Percentiles rank a stretch among this genome's conserved stretches.
phyloP scores from a whole-genome alignment of 1,140 invertebrate species.

The Diprion similis region DNA sequence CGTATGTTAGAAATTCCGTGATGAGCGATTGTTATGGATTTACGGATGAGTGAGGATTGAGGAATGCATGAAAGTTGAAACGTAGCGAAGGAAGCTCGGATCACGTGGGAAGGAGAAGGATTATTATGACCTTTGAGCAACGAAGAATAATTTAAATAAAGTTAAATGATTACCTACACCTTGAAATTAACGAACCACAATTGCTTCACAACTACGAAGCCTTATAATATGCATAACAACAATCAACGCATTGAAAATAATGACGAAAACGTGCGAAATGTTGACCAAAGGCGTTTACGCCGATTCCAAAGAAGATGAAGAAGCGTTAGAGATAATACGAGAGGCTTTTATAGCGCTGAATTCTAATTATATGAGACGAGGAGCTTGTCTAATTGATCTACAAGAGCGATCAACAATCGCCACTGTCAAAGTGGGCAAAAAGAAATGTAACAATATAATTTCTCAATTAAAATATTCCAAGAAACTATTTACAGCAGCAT shows the following conservation, averaged over 20 bases:
- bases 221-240: too few species aligned
- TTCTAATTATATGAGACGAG: slow-evolving; percentile 36
- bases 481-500: not conserved
- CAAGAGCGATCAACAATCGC: slow-evolving; percentile 15
- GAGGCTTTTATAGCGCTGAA: slow-evolving; percentile 40
- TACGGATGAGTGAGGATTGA: too few species aligned
- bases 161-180: too few species aligned
- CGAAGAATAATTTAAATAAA: too few species aligned
- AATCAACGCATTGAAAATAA: not conserved
- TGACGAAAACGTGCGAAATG: not conserved
- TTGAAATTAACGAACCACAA: too few species aligned
- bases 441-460: not conserved
- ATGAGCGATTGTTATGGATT: too few species aligned
- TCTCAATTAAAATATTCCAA: not conserved
- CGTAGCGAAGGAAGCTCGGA: too few species aligned
- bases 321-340: slow-evolving; percentile 23
- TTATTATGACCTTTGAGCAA: too few species aligned
- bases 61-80: too few species aligned
- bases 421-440: not conserved
- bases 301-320: not conserved
- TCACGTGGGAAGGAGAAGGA: too few species aligned
- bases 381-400: slow-evolving; percentile 35
- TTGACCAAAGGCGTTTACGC: not conserved
- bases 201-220: too few species aligned
- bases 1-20: too few species aligned